Percentiles rank a stretch among this genome's conserved stretches.
Conservation (phyloP, 2,113 vertebrate species). For the Phylloscopus trochilus region DNA sequence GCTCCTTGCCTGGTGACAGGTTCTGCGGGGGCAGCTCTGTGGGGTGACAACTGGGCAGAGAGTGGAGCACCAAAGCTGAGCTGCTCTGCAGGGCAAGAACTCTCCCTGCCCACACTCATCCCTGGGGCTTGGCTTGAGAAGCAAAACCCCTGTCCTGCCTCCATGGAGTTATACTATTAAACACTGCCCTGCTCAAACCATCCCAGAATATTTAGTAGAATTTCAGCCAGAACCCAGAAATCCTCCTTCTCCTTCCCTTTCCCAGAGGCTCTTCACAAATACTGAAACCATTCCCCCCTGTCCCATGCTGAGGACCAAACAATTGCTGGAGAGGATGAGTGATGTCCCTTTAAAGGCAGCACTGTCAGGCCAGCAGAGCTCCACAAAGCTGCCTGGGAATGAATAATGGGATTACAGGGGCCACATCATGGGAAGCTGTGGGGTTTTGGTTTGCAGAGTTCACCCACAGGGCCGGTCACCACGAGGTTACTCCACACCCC, state of each 20-base stretch:
- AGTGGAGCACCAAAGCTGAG: accelerated
- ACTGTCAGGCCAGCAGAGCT: background rate
- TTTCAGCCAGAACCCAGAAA: background rate
- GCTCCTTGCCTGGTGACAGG: background rate
- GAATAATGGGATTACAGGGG: background rate
- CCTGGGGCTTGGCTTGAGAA: background rate
- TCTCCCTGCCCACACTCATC: background rate
- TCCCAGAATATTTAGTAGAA: background rate
- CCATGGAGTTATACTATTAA: background rate
- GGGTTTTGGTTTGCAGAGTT: background rate
- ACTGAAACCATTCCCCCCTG: accelerated
- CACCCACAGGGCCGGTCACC: background rate
- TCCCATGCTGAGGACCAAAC: background rate
- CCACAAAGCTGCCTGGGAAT: background rate
- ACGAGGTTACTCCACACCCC: background rate
- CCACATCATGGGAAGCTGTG: accelerated
- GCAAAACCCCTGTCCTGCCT: background rate
- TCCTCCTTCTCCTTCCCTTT: background rate
- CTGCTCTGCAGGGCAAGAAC: background rate
- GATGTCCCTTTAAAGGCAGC: background rate
- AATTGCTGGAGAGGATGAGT: background rate
- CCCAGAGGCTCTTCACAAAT: background rate
- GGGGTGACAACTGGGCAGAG: background rate
- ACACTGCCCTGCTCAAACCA: background rate
- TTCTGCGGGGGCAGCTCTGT: background rate